phyloP scores from a whole-genome alignment of 2,113 vertebrate genomes.

The Lucifuga dentata region DNA sequence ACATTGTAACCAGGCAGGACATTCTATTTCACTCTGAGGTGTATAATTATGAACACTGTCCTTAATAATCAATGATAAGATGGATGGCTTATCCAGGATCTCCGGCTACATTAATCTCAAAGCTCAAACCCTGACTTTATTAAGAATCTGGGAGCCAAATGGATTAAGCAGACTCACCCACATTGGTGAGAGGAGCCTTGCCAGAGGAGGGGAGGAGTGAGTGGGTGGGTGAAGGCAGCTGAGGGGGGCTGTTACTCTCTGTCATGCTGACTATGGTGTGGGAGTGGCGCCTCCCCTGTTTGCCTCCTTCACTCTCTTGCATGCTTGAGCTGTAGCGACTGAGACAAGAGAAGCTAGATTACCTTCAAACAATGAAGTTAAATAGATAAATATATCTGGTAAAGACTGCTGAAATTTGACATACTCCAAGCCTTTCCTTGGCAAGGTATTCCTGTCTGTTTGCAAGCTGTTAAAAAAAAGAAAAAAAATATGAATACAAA shows the following conservation, averaged over 20 bases:
- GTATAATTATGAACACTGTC: no score
- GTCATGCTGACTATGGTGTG: constrained; percentile 88
- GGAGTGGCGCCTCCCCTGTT: constrained; percentile 84
- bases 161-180: constrained; percentile 86
- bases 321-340: constrained; percentile 87
- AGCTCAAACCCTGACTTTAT: constrained; percentile 26
- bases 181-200: constrained; percentile 89
- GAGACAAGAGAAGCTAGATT: constrained; percentile 16
- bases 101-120: constrained; percentile 25
- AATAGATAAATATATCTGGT: neutral
- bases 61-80: constrained; percentile 4
- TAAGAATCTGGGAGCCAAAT: constrained; percentile 35
- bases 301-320: constrained; percentile 89
- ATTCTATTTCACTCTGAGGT: no score
- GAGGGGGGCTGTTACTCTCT: constrained; percentile 86
- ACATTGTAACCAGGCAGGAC: neutral
- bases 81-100: constrained; percentile 7
- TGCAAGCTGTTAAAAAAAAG: constrained; percentile 82
- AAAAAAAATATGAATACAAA: constrained; percentile 47
- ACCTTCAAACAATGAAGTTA: constrained; percentile 3
- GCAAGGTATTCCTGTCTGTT: constrained; percentile 92
- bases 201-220: constrained; percentile 82
- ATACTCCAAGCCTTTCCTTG: constrained; percentile 97
- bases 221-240: constrained; percentile 89
- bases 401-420: constrained; percentile 11